Base-by-base conservation (phyloP, 2,113 vertebrate species). In the Laterallus jamaicensis region DNA sequence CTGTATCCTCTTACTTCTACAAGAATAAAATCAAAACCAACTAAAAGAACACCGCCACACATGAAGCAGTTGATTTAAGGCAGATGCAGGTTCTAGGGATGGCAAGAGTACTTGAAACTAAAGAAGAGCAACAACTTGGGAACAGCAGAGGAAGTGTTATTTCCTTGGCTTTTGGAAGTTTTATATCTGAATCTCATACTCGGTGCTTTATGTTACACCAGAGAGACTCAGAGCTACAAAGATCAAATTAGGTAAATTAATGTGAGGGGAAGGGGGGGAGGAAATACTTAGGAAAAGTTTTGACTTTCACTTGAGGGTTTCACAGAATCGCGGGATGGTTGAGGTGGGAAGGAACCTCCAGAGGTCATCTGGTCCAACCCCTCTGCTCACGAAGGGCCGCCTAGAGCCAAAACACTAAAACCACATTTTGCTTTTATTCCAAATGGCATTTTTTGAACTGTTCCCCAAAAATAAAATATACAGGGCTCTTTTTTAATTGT, bases 31-130 rank as follows among this genome's bases (percentile, higher is more conserved):
- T 22, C 35, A 92, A 92, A 95, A 62, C 62, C n/a, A 81, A 86
- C 62, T 50, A 16, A 73, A 94, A 92, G 74, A 81, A 11, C 9
- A 12, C 31, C 3, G 59, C 82, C 90, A 69, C 77, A 62, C 87
- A 89, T 95, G 66, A 91, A 93, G 94, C 11, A 67, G 64, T 44
- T 91, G 73, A 94, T 91, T 90, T 86, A 94, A 95, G 29, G n/a
- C 87, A 94, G 87, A 90, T 95, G 93, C 84, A 55, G 50, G 32
- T 82, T 94, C 75, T 66, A 32, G 25, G 52, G 5, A 3, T 82
- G 16, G 44, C 35, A 39, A 68, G 52, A 73, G 9, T 76, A 29
- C 18, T 75, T 82, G 64, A 92, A 92, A 88, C 35, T 82, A 13
- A 86, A 84, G 73, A 88, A 29, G 4, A 87, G 58, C 25, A 26